Evolutionary conservation across 2,888 invertebrate genomes (phyloP).

Genomic region (Chaetogeoica ovagalla): DNA sequence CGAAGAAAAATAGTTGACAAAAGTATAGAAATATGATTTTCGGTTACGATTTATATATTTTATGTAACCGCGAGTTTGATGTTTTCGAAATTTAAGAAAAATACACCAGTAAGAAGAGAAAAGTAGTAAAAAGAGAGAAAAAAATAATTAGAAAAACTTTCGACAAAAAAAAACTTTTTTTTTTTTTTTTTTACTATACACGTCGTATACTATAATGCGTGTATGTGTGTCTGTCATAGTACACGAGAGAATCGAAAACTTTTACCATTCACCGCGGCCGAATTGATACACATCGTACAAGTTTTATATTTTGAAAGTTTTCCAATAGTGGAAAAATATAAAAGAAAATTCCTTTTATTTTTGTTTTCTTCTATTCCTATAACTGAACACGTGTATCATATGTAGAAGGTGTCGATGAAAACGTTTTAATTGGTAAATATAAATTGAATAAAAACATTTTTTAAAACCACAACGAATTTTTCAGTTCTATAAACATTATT

Average conservation of each 20-base stretch:
- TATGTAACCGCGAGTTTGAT: neutral
- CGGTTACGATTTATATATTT: neutral
- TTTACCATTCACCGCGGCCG: constrained; percentile 10
- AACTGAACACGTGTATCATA: neutral
- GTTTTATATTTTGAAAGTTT: constrained; percentile 29
- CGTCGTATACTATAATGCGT: too few relatives aligned
- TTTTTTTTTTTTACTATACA: neutral
- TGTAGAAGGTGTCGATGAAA: too few relatives aligned
- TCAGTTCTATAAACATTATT: too few relatives aligned
- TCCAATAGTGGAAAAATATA: neutral
- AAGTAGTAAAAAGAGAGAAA: neutral
- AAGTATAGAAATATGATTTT: too few relatives aligned
- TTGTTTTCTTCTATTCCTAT: neutral
- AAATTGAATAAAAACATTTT: too few relatives aligned
- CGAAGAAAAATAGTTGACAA: too few relatives aligned
- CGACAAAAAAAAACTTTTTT: neutral
- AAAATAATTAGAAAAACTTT: constrained; percentile 7
- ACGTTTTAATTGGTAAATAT: too few relatives aligned
- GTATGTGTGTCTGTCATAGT: too few relatives aligned
- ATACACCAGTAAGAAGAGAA: neutral
- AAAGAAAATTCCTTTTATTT: neutral
- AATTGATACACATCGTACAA: neutral
- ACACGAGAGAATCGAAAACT: constrained; percentile 15
- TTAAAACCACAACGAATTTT: too few relatives aligned
- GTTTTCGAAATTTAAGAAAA: constrained; percentile 30